Evolutionary conservation across 2,888 invertebrate species (phyloP).

Genomic region (Holacanthella duospinosa): DNA sequence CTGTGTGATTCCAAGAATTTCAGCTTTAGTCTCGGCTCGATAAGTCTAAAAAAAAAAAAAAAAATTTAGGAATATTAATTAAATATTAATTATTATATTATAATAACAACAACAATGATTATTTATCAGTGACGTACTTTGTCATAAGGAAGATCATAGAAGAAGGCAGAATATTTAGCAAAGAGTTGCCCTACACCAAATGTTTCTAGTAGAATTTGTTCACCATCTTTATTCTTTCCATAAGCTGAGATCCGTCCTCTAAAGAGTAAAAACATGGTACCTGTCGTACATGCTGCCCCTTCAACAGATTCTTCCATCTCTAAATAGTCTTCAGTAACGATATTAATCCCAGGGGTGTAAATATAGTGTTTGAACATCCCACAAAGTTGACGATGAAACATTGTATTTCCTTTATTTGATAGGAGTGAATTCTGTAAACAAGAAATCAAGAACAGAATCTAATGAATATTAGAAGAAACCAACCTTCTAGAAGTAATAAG

Average conservation of each 20-base stretch:
- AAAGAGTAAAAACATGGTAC: slow-evolving; percentile 27
- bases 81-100: too few relatives aligned
- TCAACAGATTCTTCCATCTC: slow-evolving; percentile 9
- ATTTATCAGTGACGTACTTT: slow-evolving; percentile 12
- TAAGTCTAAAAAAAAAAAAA: too few relatives aligned
- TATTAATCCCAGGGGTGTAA: slow-evolving; percentile 27
- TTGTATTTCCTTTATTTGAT: not conserved
- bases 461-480: not conserved
- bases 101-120: too few relatives aligned
- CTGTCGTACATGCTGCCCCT: not conserved
- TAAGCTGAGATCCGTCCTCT: slow-evolving; percentile 28
- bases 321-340: slow-evolving; percentile 28
- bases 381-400: slow-evolving; percentile 23
- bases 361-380: slow-evolving; percentile 19
- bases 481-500: too few relatives aligned
- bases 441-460: too few relatives aligned
- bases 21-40: slow-evolving; percentile 27
- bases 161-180: slow-evolving; percentile 26
- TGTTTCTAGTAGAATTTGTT: slow-evolving; percentile 14
- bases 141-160: slow-evolving; percentile 24
- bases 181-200: slow-evolving; percentile 27
- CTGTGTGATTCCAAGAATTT: slow-evolving; percentile 26
- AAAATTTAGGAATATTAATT: too few relatives aligned
- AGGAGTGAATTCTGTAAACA: slow-evolving; percentile 8
- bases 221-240: slow-evolving; percentile 14